A percentile compares a stretch with the other conserved stretches of the same genome.
Conservation (phyloP, 2,888 invertebrate genomes). For the Hirtodrosophila cameraria region DNA sequence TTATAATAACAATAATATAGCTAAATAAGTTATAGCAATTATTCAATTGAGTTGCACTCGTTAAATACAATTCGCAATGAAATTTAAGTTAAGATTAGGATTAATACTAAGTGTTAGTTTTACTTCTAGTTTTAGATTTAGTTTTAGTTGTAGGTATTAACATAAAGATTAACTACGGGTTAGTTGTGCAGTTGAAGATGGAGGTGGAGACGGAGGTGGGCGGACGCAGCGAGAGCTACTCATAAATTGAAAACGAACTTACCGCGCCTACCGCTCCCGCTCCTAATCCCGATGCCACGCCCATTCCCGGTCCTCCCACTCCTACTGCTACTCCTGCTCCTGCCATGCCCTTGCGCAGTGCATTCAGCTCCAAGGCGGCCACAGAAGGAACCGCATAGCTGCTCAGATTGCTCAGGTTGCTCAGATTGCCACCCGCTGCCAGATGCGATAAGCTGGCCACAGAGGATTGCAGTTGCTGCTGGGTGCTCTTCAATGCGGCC, state of each 20-base stretch:
- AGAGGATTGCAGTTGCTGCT: conserved; percentile 68
- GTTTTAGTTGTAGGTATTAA: neutral
- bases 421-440: conserved; percentile 59
- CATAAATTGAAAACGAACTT: conserved; percentile 81
- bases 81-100: neutral
- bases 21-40: conserved; percentile 22
- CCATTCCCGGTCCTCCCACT: conserved; percentile 47
- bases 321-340: conserved; percentile 46
- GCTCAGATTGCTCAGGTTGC: too few species aligned
- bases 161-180: conserved; percentile 37
- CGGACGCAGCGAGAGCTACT: conserved; percentile 60
- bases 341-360: conserved; percentile 79
- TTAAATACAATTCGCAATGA: too few species aligned
- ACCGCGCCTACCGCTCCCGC: conserved; percentile 80
- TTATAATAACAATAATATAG: conserved; percentile 17
- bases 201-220: conserved; percentile 34
- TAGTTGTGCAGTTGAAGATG: conserved; percentile 57
- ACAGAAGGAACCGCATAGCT: conserved; percentile 45
- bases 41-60: conserved; percentile 1
- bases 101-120: too few species aligned
- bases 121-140: neutral
- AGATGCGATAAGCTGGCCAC: conserved; percentile 69
- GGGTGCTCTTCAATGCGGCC: conserved; percentile 66
- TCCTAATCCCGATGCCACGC: conserved; percentile 25
- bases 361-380: conserved; percentile 62